A percentile compares a stretch with the other conserved stretches of the same genome.
These are phyloP conservation scores for Piaya cayana DNA, from an alignment of 2,113 vertebrate species.

Conservation along the genomic window DNA sequence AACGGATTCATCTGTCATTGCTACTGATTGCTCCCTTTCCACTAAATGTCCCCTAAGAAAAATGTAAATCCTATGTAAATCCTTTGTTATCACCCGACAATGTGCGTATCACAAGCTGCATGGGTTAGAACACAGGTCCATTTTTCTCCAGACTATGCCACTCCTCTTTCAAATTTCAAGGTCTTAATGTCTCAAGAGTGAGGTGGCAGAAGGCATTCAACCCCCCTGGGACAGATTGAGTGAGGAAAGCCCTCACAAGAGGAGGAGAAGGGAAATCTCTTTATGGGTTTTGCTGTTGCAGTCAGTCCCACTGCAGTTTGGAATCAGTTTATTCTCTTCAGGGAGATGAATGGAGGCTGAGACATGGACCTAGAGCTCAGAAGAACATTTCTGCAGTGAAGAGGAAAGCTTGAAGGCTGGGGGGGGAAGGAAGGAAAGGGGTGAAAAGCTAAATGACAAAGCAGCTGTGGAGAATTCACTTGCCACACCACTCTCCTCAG, in stretches of 20 bases:
- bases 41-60: constrained; percentile 62
- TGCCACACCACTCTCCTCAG: not conserved
- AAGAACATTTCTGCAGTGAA: not conserved
- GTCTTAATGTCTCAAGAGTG: constrained; percentile 60
- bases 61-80: constrained; percentile 72
- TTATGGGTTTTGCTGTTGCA: constrained; percentile 15
- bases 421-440: not conserved
- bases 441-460: not conserved
- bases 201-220: constrained; percentile 3
- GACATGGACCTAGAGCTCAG: not conserved
- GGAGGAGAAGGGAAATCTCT: constrained; percentile 53
- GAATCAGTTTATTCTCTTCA: not conserved
- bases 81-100: constrained; percentile 65
- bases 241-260: constrained; percentile 34
- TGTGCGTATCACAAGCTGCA: constrained; percentile 50
- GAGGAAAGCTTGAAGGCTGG: not conserved
- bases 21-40: constrained; percentile 61
- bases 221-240: not conserved
- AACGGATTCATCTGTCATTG: constrained; percentile 67
- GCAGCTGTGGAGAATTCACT: not conserved
- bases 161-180: constrained; percentile 68
- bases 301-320: not conserved
- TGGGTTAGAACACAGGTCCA: constrained; percentile 55
- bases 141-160: constrained; percentile 54
- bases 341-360: not conserved